Evolutionary conservation across 2,797 vertebrate genomes (phyloP), one percentile per base, ranked within the genome.

Genomic region (Setipinna tenuifilis): DNA sequence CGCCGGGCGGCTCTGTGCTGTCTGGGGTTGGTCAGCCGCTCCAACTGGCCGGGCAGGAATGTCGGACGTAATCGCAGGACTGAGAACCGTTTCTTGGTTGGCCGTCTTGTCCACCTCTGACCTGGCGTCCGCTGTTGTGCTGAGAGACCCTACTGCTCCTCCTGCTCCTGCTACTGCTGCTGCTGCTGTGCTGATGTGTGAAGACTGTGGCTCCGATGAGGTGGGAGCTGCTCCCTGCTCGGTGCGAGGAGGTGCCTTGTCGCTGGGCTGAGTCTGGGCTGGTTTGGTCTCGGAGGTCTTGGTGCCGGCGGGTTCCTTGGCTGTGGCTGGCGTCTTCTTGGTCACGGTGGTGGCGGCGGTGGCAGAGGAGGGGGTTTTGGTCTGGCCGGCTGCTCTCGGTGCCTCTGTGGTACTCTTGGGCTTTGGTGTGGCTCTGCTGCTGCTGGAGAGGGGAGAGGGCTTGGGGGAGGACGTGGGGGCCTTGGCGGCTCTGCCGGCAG

Each of bases 371-470:
- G 93, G 90, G 82, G 95, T 93, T 90, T 93, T 96, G 87, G 93
- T 93, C 80, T 92, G 88, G 87, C 91, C 91, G 82, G 88, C 95
- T 83, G 94, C 93, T 90, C 95, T 94, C 82, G 93, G 90, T 61
- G 95, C 92, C 96, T 98, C 84, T 92, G 91, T 35, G 84, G 78
- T 68, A 85, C 87, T 84, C 94, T 96, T 99, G 0, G 88, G 94
- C 93, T 97, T 98, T 0, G 88, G 84, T 85, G 94, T 95, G 87
- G 95, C 95, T 93, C 93, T 97, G 93, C 95, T 65, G 87, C 88
- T 71, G 12, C 88, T 19, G 21, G 85, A 44, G 57, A 78, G 21
- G 6, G 92, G 84, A 4, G 91, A 82, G 11, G 90, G 91, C 90
- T 96, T 98, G 86, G 95, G 90, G 81, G 90, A 89, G 87, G 95